phyloP scores from a whole-genome alignment of 2,888 invertebrate species.

The Microplitis deprimator region DNA sequence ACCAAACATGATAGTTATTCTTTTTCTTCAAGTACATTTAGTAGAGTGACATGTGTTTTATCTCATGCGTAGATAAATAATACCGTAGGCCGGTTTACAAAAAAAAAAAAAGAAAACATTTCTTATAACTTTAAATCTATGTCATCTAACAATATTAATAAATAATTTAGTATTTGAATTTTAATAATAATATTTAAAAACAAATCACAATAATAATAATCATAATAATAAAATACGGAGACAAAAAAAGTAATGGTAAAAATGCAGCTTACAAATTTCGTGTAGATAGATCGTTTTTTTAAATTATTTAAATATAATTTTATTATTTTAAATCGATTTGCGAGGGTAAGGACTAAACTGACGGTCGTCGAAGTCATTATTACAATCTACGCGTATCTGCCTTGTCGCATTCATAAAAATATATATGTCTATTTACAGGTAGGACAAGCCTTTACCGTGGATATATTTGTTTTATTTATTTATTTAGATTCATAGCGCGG shows the following conservation, averaged over 20 bases:
- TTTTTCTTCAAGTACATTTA: slow-evolving; percentile 43
- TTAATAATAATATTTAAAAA: neutral
- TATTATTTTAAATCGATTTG: slow-evolving; percentile 46
- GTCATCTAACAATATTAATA: slow-evolving; percentile 13
- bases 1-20: slow-evolving; percentile 60
- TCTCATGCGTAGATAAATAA: slow-evolving; percentile 54
- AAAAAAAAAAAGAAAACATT: slow-evolving; percentile 9
- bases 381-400: slow-evolving; percentile 68
- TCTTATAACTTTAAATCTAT: neutral
- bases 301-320: slow-evolving; percentile 10
- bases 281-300: slow-evolving; percentile 23
- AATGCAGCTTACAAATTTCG: slow-evolving; percentile 26
- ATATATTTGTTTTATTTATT: slow-evolving; percentile 13
- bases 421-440: slow-evolving; percentile 60
- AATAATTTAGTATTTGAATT: slow-evolving; percentile 7
- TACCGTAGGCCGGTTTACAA: slow-evolving; percentile 45
- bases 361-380: slow-evolving; percentile 61
- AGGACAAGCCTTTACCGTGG: slow-evolving; percentile 21
- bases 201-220: neutral
- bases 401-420: slow-evolving; percentile 71
- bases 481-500: slow-evolving; percentile 20
- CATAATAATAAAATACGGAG: neutral
- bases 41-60: slow-evolving; percentile 56
- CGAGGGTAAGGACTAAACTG: slow-evolving; percentile 60
- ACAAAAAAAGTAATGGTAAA: neutral